Conservation (phyloP, 2,113 vertebrate genomes). For the Pygoscelis antarcticus region DNA sequence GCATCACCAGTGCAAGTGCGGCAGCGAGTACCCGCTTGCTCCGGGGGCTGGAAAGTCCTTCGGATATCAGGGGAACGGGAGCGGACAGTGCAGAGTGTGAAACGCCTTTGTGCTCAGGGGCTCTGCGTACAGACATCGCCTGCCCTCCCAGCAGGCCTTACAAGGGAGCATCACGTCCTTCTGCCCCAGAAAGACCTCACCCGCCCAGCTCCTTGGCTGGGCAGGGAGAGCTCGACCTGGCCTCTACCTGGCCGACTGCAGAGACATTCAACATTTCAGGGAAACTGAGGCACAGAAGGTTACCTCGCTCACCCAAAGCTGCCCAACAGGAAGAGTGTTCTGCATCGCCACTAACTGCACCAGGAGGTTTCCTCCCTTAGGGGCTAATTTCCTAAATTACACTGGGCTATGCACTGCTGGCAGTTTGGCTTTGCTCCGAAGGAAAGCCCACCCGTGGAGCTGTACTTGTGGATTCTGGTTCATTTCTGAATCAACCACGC, state of each 20-base stretch:
- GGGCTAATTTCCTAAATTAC: neutral
- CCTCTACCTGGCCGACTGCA: neutral
- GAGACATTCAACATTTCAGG: neutral
- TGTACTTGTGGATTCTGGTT: neutral
- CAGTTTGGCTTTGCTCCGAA: neutral
- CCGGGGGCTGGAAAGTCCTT: neutral
- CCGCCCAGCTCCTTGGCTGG: fast-evolving
- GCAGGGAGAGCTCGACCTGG: neutral
- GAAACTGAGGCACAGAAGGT: neutral
- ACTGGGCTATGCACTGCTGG: neutral
- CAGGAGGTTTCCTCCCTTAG: neutral
- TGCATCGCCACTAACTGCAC: neutral
- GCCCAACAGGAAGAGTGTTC: neutral
- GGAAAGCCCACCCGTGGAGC: neutral
- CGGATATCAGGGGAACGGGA: fast-evolving
- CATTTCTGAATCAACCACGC: neutral
- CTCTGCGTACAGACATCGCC: neutral
- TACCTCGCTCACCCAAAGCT: neutral
- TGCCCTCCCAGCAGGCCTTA: neutral
- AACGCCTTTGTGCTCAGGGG: neutral
- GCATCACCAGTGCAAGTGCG: fast-evolving
- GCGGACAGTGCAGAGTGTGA: neutral
- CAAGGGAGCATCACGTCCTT: neutral
- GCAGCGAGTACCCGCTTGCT: fast-evolving
- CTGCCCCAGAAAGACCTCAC: neutral